Base-by-base conservation (phyloP, 2,113 vertebrate genomes). In the Chionis minor region DNA sequence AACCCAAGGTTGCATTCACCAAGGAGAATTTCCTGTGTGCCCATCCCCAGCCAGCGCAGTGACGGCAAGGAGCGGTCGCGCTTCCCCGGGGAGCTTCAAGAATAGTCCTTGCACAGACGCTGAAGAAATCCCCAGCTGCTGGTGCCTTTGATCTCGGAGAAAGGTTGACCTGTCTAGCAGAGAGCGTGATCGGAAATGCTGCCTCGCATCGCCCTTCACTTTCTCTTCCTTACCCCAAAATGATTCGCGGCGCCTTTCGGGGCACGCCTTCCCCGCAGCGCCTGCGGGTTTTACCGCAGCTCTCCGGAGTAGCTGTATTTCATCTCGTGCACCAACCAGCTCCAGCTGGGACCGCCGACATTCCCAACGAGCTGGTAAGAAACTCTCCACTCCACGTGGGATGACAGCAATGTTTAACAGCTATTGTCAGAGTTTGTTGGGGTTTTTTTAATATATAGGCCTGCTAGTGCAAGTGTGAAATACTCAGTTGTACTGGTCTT, bases 141-240 rank as follows among this genome's bases (percentile, higher is more conserved):
- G 11, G 23, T 91, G 77, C 56, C 94, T 97, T 85, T 94, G 92
- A 96, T 95, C 73, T 91, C 80, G 81, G 92, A 94, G 85, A 91
- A 96, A 96, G 95, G 94, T 97, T 96, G 94, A 19, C 92, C 86
- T 94, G 91, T 92, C 94, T 96, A 79, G 86, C 56, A 81, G 75
- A 89, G 92, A 92, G 83, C 3, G 35, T 87, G 86, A 75, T 93
- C 12, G 32, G 88, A 96, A 97, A 94, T 1, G 40, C 56, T 63
- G 13, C 77, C 71, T 86, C 52, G 63, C 72, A 17, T 59, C 83
- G 72, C 35, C 83, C 94, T 84, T 95, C 23, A 51, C 94, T 97
- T 94, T 96, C 96, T 81, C 81, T 95, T 93, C 83, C 61, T 78
- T 18, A 14, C 44, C 62, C 86, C 56, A 66, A 42, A 79, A 71